phyloP scores from a whole-genome alignment of 2,113 vertebrate species.

The Anas platyrhynchos region DNA sequence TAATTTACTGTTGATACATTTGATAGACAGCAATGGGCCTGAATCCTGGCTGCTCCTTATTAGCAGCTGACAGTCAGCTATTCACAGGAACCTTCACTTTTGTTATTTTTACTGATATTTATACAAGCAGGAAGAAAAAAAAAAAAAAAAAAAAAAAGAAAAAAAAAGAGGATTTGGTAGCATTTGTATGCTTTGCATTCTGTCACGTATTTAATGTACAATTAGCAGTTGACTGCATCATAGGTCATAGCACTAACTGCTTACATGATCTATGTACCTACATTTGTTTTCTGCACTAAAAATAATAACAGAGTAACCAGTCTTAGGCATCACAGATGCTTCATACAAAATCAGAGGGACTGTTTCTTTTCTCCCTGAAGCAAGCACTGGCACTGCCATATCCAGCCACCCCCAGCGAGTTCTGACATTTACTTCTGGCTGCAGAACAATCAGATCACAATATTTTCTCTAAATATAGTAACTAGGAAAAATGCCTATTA shows the following conservation, averaged over 20 bases:
- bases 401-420: fast-evolving
- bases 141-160: not conserved
- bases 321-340: not conserved
- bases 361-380: not conserved
- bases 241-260: not conserved
- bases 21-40: not conserved
- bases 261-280: not conserved
- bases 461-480: not conserved
- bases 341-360: not conserved
- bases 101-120: not conserved
- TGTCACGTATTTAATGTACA: not conserved
- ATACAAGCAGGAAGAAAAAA: not conserved
- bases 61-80: not conserved
- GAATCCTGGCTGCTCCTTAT: not conserved
- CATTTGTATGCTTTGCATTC: fast-evolving
- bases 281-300: not conserved
- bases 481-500: not conserved
- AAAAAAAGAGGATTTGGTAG: not conserved
- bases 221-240: not conserved
- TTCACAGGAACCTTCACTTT: not conserved
- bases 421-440: not conserved
- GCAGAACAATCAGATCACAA: not conserved
- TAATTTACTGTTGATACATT: not conserved
- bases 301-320: not conserved
- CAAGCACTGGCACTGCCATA: not conserved